Evolutionary conservation across 2,797 vertebrate species (phyloP), one percentile per base, ranked within the genome.

Genomic region (Tangara arthus): DNA sequence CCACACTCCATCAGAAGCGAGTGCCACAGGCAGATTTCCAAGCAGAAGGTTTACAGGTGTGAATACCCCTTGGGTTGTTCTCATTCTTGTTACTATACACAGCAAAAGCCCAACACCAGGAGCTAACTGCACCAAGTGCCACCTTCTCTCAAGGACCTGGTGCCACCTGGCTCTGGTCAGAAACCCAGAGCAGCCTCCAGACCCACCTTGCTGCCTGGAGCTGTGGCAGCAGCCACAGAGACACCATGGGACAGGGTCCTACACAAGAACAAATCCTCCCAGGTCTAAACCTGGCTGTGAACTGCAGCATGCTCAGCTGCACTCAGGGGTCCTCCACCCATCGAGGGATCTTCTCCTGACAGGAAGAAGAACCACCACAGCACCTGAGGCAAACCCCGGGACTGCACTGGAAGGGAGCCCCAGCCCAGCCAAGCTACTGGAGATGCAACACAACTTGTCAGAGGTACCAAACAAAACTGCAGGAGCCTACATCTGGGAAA

Each of bases 291-390:
- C 69, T 75, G 50, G 22, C 53, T 75, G 76, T n/a, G n/a, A 75
- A 21, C 18, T 20, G 35, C 19, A 1, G 49, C 34, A 2, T 0
- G 10, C 63, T 49, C 64, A 63, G n/a, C 60, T 55, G 20, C 44
- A 32, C 12, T 12, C 50, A 7, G 0, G 9, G 7, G 32, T 2
- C 20, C 50, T 42, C 27, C 64, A n/a, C 4, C 8, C 22, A 22
- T 0, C 0, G 0, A 65, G 50, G 28, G 23, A 89, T 9, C 41
- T 57, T 15, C 15, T 39, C 37, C 55, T 2, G 0, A 4, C 1
- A 7, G 47, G 28, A 71, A 28, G 21, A 83, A 83, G 63, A 70
- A 23, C 15, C 61, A 61, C 7, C 34, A n/a, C 15, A 68, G 68
- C 44, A 17, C 19, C 41, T 2, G 41, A 65, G 30, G 63, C 47